phyloP scores from a whole-genome alignment of 2,797 vertebrate species.

The Neopelma chrysocephalum region DNA sequence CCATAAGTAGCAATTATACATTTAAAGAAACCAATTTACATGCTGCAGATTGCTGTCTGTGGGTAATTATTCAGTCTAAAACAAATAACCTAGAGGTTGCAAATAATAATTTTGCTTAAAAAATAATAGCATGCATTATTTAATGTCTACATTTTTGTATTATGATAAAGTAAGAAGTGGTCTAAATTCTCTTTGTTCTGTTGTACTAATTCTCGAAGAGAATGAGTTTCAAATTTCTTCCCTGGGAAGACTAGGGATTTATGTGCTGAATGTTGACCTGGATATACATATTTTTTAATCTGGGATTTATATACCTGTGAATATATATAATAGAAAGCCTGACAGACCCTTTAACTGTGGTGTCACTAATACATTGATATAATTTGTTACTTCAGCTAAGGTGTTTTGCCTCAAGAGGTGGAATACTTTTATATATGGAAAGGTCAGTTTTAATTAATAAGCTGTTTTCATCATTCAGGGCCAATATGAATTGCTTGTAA shows the following conservation, averaged over 20 bases:
- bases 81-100: conserved; percentile 10
- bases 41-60: neutral
- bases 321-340: conserved; percentile 48
- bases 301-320: conserved; percentile 39
- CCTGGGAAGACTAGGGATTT: neutral
- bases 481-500: conserved; percentile 64
- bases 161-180: neutral
- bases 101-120: conserved; percentile 17
- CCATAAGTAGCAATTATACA: neutral
- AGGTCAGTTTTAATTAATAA: conserved; percentile 73
- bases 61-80: conserved; percentile 17
- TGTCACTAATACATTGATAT: conserved; percentile 38
- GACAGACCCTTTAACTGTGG: conserved; percentile 47
- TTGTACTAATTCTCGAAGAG: neutral
- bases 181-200: neutral
- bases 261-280: conserved; percentile 20
- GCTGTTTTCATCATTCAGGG: conserved; percentile 60
- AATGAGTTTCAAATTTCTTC: conserved; percentile 7
- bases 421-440: conserved; percentile 61
- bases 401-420: conserved; percentile 59
- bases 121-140: neutral
- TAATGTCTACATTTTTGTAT: neutral
- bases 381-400: conserved; percentile 66
- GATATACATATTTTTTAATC: conserved; percentile 31
- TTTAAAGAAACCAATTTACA: neutral